These are phyloP conservation scores for Sander lucioperca DNA, from an alignment of 2,113 vertebrate genomes.

Conservation along the genomic window DNA sequence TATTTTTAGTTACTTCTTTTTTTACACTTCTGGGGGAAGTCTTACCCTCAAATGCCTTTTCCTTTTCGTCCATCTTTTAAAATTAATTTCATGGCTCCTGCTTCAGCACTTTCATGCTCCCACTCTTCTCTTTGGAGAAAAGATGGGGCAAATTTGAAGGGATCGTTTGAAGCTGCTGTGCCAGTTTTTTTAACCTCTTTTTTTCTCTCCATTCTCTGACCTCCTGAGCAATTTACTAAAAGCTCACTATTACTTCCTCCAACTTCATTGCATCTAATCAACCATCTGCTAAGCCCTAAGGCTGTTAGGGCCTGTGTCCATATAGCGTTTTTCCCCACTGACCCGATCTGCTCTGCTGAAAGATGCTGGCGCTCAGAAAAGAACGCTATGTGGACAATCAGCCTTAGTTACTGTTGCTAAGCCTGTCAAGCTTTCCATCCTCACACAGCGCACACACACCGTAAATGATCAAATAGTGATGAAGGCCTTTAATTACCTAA, in stretches of 20 bases:
- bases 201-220: background rate
- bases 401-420: background rate
- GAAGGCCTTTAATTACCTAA: background rate
- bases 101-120: slow-evolving; percentile 21
- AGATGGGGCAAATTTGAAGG: background rate
- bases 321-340: too few relatives aligned
- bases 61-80: slow-evolving; percentile 9
- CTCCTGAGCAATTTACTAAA: background rate
- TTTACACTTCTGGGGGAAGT: slow-evolving; percentile 13
- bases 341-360: too few relatives aligned
- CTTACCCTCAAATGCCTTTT: slow-evolving; percentile 1
- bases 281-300: background rate
- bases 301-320: too few relatives aligned
- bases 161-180: background rate
- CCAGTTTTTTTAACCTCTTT: background rate
- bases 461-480: background rate
- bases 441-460: background rate
- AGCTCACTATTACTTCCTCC: background rate
- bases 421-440: background rate
- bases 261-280: too few relatives aligned
- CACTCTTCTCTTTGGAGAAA: background rate
- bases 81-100: slow-evolving; percentile 42
- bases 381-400: too few relatives aligned
- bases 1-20: slow-evolving; percentile 2
- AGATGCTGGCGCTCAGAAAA: too few relatives aligned